phyloP scores from a whole-genome alignment of 2,888 invertebrate genomes.

The Agriopis leucophaearia region DNA sequence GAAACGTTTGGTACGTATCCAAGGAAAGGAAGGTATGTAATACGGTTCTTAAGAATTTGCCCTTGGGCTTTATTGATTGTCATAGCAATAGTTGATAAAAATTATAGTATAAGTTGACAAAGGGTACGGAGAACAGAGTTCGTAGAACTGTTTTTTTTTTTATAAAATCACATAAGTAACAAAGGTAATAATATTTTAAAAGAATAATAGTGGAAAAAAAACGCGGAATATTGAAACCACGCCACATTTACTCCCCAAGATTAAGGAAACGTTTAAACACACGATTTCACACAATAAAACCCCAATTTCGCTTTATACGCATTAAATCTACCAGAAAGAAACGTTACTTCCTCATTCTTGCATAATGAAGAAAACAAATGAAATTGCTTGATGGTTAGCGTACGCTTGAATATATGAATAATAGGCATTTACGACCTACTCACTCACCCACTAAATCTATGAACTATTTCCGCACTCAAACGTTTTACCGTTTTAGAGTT shows the following conservation, averaged over 20 bases:
- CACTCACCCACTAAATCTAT: too few relatives aligned
- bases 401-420: background rate
- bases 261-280: conserved; percentile 29
- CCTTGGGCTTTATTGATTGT: too few relatives aligned
- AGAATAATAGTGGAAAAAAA: conserved; percentile 2
- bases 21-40: too few relatives aligned
- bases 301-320: conserved; percentile 17
- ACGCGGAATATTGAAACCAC: conserved; percentile 21
- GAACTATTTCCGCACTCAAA: too few relatives aligned
- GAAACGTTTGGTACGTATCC: too few relatives aligned
- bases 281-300: conserved; percentile 24
- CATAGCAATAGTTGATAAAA: too few relatives aligned
- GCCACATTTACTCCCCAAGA: conserved; percentile 18
- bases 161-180: background rate
- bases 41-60: too few relatives aligned
- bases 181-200: background rate
- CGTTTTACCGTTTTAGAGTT: too few relatives aligned
- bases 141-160: too few relatives aligned
- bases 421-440: too few relatives aligned
- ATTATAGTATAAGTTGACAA: too few relatives aligned
- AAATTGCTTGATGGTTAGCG: background rate
- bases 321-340: conserved; percentile 25
- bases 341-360: conserved; percentile 10
- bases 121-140: too few relatives aligned
- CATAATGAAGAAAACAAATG: background rate